These are phyloP conservation scores for Reticulitermes speratus DNA, from an alignment of 1,140 invertebrate genomes.

Conservation along the genomic window DNA sequence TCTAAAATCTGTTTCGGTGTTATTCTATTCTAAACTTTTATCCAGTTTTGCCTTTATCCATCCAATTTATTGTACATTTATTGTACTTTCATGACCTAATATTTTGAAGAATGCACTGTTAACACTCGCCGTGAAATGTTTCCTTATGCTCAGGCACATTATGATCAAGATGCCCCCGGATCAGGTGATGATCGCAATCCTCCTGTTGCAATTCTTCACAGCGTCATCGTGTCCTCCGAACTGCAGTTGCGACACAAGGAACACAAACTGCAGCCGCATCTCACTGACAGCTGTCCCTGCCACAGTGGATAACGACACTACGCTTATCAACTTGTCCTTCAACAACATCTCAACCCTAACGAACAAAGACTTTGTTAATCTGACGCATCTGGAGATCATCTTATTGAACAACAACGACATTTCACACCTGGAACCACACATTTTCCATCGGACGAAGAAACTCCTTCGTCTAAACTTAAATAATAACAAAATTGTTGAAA, in stretches of 20 bases:
- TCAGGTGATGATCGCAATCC: not conserved
- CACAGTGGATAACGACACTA: not conserved
- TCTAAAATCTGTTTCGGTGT: no score
- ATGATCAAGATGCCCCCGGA: not conserved
- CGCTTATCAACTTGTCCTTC: not conserved
- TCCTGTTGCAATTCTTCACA: not conserved
- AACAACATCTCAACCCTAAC: not conserved
- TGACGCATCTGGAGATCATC: not conserved
- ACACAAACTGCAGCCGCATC: not conserved
- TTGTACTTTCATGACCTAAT: no score
- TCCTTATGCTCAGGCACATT: no score
- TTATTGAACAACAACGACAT: not conserved
- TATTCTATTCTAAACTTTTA: no score
- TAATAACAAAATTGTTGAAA: constrained; percentile 6
- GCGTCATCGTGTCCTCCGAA: not conserved
- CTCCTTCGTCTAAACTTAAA: not conserved
- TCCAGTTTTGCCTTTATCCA: no score
- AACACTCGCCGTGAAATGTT: no score
- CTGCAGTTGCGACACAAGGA: not conserved
- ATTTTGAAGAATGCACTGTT: no score
- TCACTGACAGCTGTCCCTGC: not conserved
- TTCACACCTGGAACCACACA: not conserved
- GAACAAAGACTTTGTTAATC: not conserved
- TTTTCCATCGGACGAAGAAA: not conserved
- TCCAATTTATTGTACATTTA: no score